Base-by-base conservation (phyloP, 2,797 vertebrate genomes). In the Gadopsis bispinosus region DNA sequence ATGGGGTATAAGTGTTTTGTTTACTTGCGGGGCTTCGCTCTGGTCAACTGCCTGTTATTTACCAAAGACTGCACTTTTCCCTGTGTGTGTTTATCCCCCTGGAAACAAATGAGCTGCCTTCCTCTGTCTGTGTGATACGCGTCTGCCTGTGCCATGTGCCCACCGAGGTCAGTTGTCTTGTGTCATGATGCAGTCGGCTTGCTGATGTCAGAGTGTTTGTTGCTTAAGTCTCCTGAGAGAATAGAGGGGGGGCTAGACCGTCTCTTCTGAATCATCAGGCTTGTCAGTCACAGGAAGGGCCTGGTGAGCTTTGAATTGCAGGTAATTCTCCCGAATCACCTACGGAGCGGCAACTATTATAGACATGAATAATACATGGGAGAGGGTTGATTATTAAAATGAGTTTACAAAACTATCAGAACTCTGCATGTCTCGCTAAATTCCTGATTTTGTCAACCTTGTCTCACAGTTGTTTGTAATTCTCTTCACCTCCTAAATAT, bases 281-380 rank as follows among this genome's bases (percentile, higher is more conserved):
- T 55, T 84, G 86, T 88, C 90, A 90, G 60, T 91, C 86, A 88
- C 65, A 68, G 37, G 2, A 17, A 41, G 12, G 53, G 29, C 77
- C 79, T 31, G 43, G 41, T 64, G 85, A 86, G 89, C 66, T 80
- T 41, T 4, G 29, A 69, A 67, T 54, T 67, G 51, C 86, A 75
- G 83, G 79, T 84, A 71, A 88, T 84, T 84, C 17, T 9, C 26
- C 26, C 26, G 26, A 26, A 26, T 26, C 47, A 77, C 39, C 31
- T 64, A 48, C 14, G 43, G 55, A 47, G 74, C 20, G 9, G 43
- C 31, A 72, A 26, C 63, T 64, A 78, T 88, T 77, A 79, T 43
- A 51, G 43, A 61, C 63, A 92, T 89, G 87, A 89, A 91, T 88
- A 91, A 93, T 80, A 60, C 87, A 90, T 85, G 31, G 14, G 5